Evolutionary conservation across 2,797 vertebrate species (phyloP).

Genomic region (Neosalanx taihuensis): DNA sequence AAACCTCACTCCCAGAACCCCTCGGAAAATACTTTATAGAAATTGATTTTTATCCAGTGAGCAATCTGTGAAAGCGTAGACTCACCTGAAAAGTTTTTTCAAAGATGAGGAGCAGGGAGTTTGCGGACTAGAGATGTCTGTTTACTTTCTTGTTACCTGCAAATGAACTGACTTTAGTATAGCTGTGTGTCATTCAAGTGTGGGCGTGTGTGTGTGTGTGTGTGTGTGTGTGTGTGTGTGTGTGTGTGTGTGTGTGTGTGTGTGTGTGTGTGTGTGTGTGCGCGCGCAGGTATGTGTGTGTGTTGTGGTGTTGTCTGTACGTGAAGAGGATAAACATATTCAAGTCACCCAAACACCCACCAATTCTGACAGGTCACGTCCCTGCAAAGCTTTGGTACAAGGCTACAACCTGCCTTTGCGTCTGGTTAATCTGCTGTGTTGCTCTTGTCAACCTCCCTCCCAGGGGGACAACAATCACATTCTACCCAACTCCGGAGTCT

Average conservation of each 20-base stretch:
- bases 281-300: background rate
- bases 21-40: background rate
- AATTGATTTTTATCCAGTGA: background rate
- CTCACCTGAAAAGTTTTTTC: background rate
- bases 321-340: background rate
- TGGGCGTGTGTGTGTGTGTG: background rate
- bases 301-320: background rate
- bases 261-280: background rate
- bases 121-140: background rate
- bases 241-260: background rate
- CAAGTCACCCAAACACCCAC: background rate
- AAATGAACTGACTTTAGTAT: background rate
- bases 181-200: background rate
- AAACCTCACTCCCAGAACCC: background rate
- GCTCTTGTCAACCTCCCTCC: conserved; percentile 42
- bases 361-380: background rate
- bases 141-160: background rate
- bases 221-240: background rate
- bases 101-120: too few relatives aligned
- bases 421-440: conserved; percentile 39
- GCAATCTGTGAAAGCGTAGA: background rate
- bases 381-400: background rate
- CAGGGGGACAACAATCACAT: conserved; percentile 58
- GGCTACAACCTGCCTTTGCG: conserved; percentile 31
- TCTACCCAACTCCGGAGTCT: conserved; percentile 21